These are phyloP conservation scores for Platichthys flesus DNA, from an alignment of 2,113 vertebrate species.

Conservation along the genomic window DNA sequence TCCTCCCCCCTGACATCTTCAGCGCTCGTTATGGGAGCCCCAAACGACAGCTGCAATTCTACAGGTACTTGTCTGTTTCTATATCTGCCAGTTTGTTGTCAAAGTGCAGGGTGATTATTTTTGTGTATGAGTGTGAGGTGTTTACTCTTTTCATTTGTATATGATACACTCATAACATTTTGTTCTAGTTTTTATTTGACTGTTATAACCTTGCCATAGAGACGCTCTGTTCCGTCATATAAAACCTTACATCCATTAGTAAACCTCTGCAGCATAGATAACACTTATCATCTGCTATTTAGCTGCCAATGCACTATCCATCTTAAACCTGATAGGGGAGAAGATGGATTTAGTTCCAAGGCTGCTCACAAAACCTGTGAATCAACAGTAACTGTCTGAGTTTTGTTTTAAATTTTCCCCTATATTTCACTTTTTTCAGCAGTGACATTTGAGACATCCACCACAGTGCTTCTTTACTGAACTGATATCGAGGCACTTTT, in stretches of 20 bases:
- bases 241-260: constrained; percentile 61
- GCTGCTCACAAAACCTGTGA: constrained; percentile 56
- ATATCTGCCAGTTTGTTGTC: not conserved
- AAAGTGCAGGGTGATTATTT: not conserved
- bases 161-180: not conserved
- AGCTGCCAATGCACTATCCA: constrained; percentile 66
- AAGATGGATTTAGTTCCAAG: constrained; percentile 56
- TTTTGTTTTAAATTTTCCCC: not conserved
- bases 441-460: constrained; percentile 38
- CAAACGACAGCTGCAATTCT: constrained; percentile 99
- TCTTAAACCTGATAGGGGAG: constrained; percentile 59
- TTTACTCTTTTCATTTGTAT: not conserved
- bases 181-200: constrained; percentile 13
- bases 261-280: constrained; percentile 49
- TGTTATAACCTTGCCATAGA: constrained; percentile 45
- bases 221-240: constrained; percentile 61
- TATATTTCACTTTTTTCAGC: not conserved
- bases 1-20: constrained; percentile 80
- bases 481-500: not conserved
- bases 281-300: constrained; percentile 50
- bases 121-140: not conserved
- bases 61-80: constrained; percentile 89
- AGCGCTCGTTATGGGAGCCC: constrained; percentile 99
- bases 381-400: constrained; percentile 47
- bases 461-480: constrained; percentile 16